phyloP scores from a whole-genome alignment of 2,797 vertebrate genomes.

The Acanthurus lineatus region DNA sequence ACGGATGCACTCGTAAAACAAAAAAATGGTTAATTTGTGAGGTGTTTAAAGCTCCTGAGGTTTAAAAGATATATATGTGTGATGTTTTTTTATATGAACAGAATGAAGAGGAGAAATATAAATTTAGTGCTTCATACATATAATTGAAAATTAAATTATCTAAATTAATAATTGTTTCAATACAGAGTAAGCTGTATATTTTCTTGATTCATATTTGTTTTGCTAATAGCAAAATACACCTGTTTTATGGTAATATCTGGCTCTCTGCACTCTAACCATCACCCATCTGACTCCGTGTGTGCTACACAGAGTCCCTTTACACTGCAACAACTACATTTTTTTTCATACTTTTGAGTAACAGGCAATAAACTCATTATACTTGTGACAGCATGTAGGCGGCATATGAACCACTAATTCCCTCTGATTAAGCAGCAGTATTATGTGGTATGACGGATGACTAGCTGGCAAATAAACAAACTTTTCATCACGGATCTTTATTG shows the following conservation, averaged over 20 bases:
- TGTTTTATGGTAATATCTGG: neutral
- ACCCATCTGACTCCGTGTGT: neutral
- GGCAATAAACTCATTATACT: constrained; percentile 7
- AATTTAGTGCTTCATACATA: neutral
- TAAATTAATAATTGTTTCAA: neutral
- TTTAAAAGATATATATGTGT: too few species aligned
- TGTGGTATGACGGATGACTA: constrained; percentile 24
- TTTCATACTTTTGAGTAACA: neutral
- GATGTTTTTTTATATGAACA: neutral
- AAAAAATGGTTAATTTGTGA: neutral
- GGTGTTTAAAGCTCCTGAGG: neutral
- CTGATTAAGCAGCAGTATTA: constrained; percentile 16
- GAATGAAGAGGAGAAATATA: neutral
- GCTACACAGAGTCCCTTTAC: neutral
- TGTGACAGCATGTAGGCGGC: constrained; percentile 37
- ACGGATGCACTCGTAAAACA: neutral
- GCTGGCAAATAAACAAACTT: constrained; percentile 25
- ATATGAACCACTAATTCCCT: constrained; percentile 9
- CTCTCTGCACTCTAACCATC: neutral
- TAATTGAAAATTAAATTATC: neutral
- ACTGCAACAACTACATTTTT: neutral
- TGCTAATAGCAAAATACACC: neutral
- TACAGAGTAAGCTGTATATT: neutral
- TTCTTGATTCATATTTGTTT: too few species aligned
- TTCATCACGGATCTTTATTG: constrained; percentile 1